Percentiles rank a stretch among this genome's conserved stretches.
Evolutionary conservation across 2,113 vertebrate genomes (phyloP).

Genomic region (Fregata magnificens): DNA sequence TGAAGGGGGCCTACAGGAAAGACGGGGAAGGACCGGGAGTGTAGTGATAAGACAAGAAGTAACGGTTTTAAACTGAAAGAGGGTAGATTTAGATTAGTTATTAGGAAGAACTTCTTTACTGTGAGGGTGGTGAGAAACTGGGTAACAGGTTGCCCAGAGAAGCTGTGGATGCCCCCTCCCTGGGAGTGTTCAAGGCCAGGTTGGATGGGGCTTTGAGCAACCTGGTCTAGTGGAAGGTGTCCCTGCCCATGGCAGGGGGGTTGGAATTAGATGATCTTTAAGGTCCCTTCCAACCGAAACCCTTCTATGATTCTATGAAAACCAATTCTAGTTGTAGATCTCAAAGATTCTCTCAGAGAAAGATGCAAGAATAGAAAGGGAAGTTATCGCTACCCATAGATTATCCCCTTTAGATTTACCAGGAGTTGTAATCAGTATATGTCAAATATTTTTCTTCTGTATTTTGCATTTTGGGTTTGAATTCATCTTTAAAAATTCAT

Average conservation of each 20-base stretch:
- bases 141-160: background rate
- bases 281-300: background rate
- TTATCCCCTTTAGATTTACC: background rate
- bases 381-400: background rate
- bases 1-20: background rate
- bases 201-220: background rate
- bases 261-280: background rate
- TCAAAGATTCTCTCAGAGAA: background rate
- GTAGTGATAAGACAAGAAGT: background rate
- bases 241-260: background rate
- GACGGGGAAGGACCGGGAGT: background rate
- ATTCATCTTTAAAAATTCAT: background rate
- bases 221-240: background rate
- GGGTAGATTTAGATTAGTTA: background rate
- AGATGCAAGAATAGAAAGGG: background rate
- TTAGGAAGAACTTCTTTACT: background rate
- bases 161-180: background rate
- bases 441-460: background rate
- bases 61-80: background rate
- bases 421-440: background rate
- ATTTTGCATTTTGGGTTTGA: background rate
- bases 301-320: background rate
- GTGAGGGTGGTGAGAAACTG: background rate
- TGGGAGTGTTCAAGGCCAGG: background rate
- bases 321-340: background rate